Percentiles rank a stretch among this genome's conserved stretches.
Evolutionary conservation across 2,113 vertebrate species (phyloP).

Genomic region (Peromyscus leucopus): DNA sequence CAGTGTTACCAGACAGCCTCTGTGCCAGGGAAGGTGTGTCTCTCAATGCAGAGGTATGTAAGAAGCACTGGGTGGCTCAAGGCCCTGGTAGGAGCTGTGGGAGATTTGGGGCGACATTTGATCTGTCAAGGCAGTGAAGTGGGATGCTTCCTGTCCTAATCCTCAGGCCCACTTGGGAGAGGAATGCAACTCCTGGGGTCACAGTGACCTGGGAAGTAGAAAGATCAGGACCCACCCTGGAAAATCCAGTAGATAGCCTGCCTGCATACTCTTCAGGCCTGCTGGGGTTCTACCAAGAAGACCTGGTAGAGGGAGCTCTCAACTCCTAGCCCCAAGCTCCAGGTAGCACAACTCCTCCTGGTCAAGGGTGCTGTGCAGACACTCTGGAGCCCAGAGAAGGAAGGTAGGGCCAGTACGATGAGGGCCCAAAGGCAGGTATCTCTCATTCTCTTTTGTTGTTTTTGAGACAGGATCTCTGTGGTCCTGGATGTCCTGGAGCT

Average conservation of each 20-base stretch:
- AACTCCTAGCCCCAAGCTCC: not conserved
- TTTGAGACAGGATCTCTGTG: not conserved
- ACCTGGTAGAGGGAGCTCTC: not conserved
- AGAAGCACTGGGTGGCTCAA: not conserved
- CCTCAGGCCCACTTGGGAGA: constrained; percentile 59
- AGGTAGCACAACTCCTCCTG: not conserved
- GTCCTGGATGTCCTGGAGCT: not conserved
- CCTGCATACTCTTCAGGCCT: not conserved
- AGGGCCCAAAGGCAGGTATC: not conserved
- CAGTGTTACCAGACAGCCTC: not conserved
- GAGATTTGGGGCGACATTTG: constrained; percentile 66
- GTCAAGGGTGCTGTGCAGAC: not conserved
- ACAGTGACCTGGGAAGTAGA: constrained; percentile 28
- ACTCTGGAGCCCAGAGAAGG: not conserved
- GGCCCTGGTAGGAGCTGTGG: not conserved
- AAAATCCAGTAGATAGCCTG: not conserved
- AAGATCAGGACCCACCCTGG: not conserved
- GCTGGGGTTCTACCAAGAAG: not conserved
- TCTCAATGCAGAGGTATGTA: not conserved
- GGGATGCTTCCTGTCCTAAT: constrained; percentile 48
- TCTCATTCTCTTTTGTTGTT: not conserved
- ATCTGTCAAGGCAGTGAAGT: constrained; percentile 48
- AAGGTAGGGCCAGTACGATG: not conserved
- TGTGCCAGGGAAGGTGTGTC: not conserved
- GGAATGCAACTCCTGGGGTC: constrained; percentile 67